phyloP scores from a whole-genome alignment of 2,113 vertebrate species.

The Ailuropoda melanoleuca region DNA sequence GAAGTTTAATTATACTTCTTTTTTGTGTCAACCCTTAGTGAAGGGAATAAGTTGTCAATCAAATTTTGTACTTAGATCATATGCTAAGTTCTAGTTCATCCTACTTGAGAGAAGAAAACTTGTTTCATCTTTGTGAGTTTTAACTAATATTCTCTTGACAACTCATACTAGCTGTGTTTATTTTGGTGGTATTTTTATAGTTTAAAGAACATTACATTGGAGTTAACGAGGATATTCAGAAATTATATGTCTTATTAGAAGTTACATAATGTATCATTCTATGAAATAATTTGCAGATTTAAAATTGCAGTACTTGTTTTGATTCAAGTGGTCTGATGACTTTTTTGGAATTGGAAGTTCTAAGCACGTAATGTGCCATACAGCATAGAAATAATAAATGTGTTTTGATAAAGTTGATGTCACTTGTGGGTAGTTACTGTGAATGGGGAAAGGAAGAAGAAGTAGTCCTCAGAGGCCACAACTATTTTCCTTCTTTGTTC shows the following conservation, averaged over 20 bases:
- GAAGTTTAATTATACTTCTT: slow-evolving; percentile 26
- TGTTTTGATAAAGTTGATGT: background rate
- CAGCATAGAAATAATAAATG: background rate
- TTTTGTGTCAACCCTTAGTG: slow-evolving; percentile 22
- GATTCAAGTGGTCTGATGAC: background rate
- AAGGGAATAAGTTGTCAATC: background rate
- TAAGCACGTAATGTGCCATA: background rate
- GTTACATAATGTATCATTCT: background rate
- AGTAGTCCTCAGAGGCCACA: background rate
- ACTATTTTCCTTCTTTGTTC: background rate
- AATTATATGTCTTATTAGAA: slow-evolving; percentile 6
- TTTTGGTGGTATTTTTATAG: slow-evolving; percentile 27
- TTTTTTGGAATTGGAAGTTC: slow-evolving; percentile 35
- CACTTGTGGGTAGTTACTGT: background rate
- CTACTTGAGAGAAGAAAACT: background rate
- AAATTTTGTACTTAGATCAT: background rate
- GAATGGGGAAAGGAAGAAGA: background rate
- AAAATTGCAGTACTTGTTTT: background rate
- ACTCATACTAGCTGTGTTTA: background rate
- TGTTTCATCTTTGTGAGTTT: background rate
- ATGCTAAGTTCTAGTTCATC: slow-evolving; percentile 18
- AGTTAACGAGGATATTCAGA: background rate
- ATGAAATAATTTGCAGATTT: background rate
- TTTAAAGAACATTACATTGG: background rate
- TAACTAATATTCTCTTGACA: background rate